Evolutionary conservation across 2,888 invertebrate species (phyloP).

Genomic region (Sicus ferrugineus): DNA sequence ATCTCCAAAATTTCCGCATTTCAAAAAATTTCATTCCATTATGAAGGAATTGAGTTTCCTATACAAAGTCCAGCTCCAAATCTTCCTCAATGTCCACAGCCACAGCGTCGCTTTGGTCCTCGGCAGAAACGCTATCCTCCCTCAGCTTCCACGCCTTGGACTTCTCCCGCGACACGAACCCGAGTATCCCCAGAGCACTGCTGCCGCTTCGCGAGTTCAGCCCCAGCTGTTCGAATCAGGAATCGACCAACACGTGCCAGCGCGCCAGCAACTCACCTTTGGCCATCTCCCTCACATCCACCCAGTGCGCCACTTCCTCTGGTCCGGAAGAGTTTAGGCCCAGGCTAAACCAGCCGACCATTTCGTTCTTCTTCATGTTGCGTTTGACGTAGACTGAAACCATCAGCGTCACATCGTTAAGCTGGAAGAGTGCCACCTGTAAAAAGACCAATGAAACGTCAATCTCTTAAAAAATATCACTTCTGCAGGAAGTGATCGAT

Average conservation of each 20-base stretch:
- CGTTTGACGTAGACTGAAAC: conserved; percentile 92
- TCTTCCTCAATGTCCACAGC: conserved; percentile 63
- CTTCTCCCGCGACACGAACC: conserved; percentile 59
- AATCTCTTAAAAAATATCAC: too few relatives aligned
- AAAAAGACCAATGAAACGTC: conserved; percentile 30
- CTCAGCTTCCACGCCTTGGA: conserved; percentile 57
- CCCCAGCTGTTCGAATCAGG: conserved; percentile 69
- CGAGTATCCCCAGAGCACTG: conserved; percentile 55
- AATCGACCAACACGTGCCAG: conserved; percentile 90
- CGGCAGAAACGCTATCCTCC: conserved; percentile 36
- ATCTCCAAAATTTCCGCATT: not conserved
- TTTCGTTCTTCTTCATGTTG: conserved; percentile 92
- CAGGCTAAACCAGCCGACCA: conserved; percentile 96
- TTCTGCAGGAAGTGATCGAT: too few relatives aligned
- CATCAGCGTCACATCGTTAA: conserved; percentile 94
- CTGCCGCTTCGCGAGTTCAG: conserved; percentile 61
- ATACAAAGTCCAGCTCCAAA: conserved; percentile 62
- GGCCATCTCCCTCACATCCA: conserved; percentile 86
- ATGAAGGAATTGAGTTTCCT: conserved; percentile 35
- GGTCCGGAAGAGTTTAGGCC: conserved; percentile 92
- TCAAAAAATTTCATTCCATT: not conserved
- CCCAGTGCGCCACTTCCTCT: conserved; percentile 92
- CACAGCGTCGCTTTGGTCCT: conserved; percentile 53
- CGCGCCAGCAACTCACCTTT: conserved; percentile 90
- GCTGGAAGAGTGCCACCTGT: conserved; percentile 92